Percentiles rank a stretch among this genome's conserved stretches.
Conservation (phyloP, 2,888 invertebrate genomes). For the Thymelicus lineola region DNA sequence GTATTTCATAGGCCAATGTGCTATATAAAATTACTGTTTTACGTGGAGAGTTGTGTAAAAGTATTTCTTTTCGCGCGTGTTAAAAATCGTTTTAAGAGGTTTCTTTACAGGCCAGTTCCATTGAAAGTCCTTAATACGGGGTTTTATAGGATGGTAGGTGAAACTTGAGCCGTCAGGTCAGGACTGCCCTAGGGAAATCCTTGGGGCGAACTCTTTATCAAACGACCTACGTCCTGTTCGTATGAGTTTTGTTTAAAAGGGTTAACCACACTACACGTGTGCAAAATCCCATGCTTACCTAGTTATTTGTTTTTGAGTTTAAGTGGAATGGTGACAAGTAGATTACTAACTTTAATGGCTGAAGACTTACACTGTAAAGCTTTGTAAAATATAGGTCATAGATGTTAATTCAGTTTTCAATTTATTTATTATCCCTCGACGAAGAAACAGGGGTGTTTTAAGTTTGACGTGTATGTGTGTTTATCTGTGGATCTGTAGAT, state of each 20-base stretch:
- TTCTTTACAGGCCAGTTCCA: conserved; percentile 13
- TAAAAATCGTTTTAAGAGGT: conserved; percentile 15
- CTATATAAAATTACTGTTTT: no score
- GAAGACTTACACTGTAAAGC: no score
- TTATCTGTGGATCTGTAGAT: no score
- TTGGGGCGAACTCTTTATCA: conserved; percentile 22
- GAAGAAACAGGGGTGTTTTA: no score
- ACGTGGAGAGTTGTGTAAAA: neutral
- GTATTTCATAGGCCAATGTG: no score
- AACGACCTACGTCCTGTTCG: conserved; percentile 19
- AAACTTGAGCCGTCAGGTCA: conserved; percentile 20
- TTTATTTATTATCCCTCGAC: no score
- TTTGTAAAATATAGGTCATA: no score
- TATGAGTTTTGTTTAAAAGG: conserved; percentile 14
- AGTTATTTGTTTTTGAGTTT: neutral
- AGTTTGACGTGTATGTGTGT: no score
- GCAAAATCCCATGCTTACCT: conserved; percentile 7
- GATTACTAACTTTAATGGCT: no score
- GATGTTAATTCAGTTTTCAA: no score
- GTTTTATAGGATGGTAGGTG: conserved; percentile 13
- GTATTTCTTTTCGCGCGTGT: conserved; percentile 8
- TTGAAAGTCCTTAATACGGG: conserved; percentile 21
- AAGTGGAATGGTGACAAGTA: no score
- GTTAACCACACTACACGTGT: conserved; percentile 14
- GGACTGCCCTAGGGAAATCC: conserved; percentile 34